phyloP scores from a whole-genome alignment of 2,113 vertebrate species.

The Seriola dumerili region DNA sequence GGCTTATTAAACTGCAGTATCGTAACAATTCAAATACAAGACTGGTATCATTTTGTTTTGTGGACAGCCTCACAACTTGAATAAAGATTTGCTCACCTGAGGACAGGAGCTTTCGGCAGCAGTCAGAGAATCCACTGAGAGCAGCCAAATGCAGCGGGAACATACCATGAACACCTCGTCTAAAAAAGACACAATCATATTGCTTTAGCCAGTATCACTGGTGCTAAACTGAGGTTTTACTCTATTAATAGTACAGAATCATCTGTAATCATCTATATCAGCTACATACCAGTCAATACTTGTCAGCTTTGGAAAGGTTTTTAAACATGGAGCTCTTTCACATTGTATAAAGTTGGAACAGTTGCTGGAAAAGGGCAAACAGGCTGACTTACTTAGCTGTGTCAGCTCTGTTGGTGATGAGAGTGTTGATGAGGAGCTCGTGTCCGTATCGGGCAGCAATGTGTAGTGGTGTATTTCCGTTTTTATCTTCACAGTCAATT shows the following conservation, averaged over 20 bases:
- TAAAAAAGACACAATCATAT: conserved; percentile 66
- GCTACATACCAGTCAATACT: conserved; percentile 14
- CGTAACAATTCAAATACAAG: background rate
- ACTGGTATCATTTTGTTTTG: background rate
- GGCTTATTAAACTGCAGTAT: background rate
- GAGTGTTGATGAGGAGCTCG: conserved; percentile 97
- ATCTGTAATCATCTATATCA: background rate
- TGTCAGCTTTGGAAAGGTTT: background rate
- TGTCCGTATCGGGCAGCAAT: conserved; percentile 98
- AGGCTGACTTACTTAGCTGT: conserved; percentile 92
- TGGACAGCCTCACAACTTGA: background rate
- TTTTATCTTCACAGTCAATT: conserved; percentile 98
- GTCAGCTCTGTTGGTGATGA: conserved; percentile 96
- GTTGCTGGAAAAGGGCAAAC: conserved; percentile 19
- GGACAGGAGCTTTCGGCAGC: conserved; percentile 97
- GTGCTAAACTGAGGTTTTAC: background rate
- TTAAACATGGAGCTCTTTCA: background rate
- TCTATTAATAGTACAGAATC: background rate
- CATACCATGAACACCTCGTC: conserved; percentile 97
- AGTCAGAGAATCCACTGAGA: conserved; percentile 98
- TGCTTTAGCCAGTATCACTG: background rate
- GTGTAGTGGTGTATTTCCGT: conserved; percentile 97
- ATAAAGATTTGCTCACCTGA: conserved; percentile 86
- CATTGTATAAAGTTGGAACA: background rate
- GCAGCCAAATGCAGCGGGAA: conserved; percentile 98